Percentiles rank a stretch among this genome's conserved stretches.
Evolutionary conservation across 2,113 vertebrate species (phyloP).

Genomic region (Chrysemys picta): DNA sequence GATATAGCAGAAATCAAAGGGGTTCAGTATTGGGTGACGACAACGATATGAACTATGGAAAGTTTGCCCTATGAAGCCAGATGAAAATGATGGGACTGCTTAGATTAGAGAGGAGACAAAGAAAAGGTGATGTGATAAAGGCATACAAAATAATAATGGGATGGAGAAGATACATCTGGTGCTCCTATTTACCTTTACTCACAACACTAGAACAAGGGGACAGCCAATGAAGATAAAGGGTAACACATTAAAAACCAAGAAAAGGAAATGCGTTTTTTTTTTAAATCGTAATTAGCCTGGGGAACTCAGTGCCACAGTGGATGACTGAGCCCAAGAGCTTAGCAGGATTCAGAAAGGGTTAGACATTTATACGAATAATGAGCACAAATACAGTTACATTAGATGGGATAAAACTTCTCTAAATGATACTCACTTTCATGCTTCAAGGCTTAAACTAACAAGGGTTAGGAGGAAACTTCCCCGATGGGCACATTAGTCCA

Average conservation of each 20-base stretch:
- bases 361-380: not conserved
- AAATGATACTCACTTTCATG: not conserved
- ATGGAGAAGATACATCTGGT: not conserved
- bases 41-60: not conserved
- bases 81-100: not conserved
- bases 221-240: not conserved
- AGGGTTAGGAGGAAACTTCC: not conserved
- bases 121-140: not conserved
- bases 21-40: not conserved
- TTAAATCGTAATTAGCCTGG: not conserved
- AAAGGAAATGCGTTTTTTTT: not conserved
- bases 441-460: not conserved
- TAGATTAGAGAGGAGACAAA: not conserved
- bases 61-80: not conserved
- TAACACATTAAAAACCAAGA: not conserved
- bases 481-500: not conserved
- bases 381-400: not conserved
- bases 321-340: not conserved
- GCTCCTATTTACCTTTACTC: not conserved
- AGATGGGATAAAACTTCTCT: not conserved
- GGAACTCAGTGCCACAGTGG: not conserved
- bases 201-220: not conserved
- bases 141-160: not conserved
- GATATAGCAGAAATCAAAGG: not conserved
- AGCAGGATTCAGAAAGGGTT: not conserved